phyloP scores from a whole-genome alignment of 2,797 vertebrate species.

The Mustela erminea region DNA sequence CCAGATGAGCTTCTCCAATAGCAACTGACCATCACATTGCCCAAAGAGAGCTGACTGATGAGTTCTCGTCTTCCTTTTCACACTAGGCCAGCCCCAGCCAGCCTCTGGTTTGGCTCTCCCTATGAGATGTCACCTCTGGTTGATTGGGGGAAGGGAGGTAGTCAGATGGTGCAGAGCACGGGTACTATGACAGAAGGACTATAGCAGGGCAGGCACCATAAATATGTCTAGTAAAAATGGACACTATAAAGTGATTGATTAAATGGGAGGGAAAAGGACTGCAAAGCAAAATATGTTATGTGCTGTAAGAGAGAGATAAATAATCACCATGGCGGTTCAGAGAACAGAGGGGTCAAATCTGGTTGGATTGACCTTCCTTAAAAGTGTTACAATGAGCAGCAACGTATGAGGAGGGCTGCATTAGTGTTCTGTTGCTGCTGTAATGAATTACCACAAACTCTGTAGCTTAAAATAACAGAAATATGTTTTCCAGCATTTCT shows the following conservation, averaged over 20 bases:
- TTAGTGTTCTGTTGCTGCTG: not conserved
- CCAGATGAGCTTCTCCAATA: not conserved
- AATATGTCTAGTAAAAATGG: constrained; percentile 32
- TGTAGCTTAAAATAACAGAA: not conserved
- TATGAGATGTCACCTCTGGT: not conserved
- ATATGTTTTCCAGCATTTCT: not conserved
- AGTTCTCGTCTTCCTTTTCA: not conserved
- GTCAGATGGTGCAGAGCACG: not conserved
- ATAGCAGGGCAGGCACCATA: not conserved
- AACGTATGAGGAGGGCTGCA: not conserved
- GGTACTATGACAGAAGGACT: not conserved
- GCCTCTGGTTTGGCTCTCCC: not conserved
- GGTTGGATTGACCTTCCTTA: not conserved
- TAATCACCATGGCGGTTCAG: not conserved
- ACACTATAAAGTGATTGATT: not conserved
- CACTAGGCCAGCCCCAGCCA: not conserved
- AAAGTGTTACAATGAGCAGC: not conserved
- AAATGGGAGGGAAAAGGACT: not conserved
- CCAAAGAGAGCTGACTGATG: not conserved
- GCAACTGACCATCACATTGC: not conserved
- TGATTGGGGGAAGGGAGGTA: not conserved
- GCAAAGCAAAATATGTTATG: not conserved
- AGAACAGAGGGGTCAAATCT: constrained; percentile 7
- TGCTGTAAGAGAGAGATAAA: not conserved
- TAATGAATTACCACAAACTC: not conserved